Conservation (phyloP, 2,113 vertebrate genomes). For the Donacobius atricapilla region DNA sequence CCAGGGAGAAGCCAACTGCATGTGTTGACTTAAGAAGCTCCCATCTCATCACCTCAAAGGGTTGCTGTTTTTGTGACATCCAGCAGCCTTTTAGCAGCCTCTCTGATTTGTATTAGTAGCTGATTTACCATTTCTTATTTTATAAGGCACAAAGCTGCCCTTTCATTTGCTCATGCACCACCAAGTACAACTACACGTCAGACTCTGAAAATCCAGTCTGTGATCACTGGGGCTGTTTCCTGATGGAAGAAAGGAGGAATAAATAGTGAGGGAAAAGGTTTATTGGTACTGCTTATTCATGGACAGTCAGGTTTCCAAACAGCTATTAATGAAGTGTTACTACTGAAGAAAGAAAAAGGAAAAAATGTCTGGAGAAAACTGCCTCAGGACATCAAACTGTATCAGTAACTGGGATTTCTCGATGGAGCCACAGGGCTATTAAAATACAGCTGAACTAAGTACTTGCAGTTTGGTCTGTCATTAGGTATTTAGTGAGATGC, state of each 20-base stretch:
- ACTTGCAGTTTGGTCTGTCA: slow-evolving; percentile 40
- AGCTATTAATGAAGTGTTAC: slow-evolving; percentile 8
- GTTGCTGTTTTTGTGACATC: slow-evolving; percentile 19
- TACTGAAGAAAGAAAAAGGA: background rate
- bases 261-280: slow-evolving; percentile 1
- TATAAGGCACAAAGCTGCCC: background rate
- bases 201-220: background rate
- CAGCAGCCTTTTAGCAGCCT: slow-evolving; percentile 30
- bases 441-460: slow-evolving; percentile 49
- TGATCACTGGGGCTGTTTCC: background rate
- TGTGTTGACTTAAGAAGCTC: background rate
- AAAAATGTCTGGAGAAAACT: slow-evolving; percentile 1
- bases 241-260: background rate
- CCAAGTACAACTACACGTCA: background rate
- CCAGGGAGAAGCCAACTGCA: background rate
- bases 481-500: slow-evolving; percentile 52
- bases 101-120: background rate
- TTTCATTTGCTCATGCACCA: background rate
- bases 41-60: background rate
- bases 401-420: background rate
- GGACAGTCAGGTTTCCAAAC: background rate
- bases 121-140: slow-evolving; percentile 2
- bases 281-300: background rate
- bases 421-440: background rate
- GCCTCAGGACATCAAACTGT: background rate